Evolutionary conservation across 92 coral and sea anemone genomes (phyloP).

Genomic region (Epizoanthus rinbou): DNA sequence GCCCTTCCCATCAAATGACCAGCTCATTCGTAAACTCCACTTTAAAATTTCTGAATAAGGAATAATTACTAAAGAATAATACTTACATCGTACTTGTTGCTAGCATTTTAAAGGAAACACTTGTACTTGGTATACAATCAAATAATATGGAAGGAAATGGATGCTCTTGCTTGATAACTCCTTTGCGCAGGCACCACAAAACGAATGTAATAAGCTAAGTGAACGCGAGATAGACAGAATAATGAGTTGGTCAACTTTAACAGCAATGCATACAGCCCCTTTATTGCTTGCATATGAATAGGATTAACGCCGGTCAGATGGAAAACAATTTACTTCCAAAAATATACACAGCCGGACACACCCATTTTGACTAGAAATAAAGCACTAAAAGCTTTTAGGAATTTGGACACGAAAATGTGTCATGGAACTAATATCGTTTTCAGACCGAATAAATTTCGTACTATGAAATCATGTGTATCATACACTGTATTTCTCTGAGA

Average conservation of each 20-base stretch:
- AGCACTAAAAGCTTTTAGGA: conserved; percentile 8
- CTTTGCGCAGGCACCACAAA: no score
- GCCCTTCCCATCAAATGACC: conserved; percentile 34
- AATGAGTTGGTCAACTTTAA: not conserved
- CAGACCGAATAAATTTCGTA: not conserved
- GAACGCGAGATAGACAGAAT: not conserved
- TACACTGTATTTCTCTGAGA: not conserved
- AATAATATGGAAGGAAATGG: not conserved
- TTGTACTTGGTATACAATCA: not conserved
- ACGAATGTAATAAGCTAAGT: not conserved
- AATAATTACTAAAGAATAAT: not conserved
- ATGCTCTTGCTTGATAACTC: not conserved
- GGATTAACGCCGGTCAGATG: conserved; percentile 52
- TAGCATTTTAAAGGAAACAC: not conserved
- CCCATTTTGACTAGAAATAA: conserved; percentile 34
- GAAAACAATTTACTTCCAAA: conserved; percentile 57
- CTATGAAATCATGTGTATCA: not conserved
- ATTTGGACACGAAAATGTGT: not conserved
- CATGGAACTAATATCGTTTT: not conserved
- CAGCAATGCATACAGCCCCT: conserved; percentile 10
- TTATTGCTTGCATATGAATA: conserved; percentile 66
- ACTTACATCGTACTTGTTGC: conserved; percentile 44
- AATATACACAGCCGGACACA: conserved; percentile 48
- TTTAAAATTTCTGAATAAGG: not conserved
- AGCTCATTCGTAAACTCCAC: conserved; percentile 3